These are phyloP conservation scores for Montipora foliosa DNA, from an alignment of 64 coral and sea anemone species.

Conservation along the genomic window DNA sequence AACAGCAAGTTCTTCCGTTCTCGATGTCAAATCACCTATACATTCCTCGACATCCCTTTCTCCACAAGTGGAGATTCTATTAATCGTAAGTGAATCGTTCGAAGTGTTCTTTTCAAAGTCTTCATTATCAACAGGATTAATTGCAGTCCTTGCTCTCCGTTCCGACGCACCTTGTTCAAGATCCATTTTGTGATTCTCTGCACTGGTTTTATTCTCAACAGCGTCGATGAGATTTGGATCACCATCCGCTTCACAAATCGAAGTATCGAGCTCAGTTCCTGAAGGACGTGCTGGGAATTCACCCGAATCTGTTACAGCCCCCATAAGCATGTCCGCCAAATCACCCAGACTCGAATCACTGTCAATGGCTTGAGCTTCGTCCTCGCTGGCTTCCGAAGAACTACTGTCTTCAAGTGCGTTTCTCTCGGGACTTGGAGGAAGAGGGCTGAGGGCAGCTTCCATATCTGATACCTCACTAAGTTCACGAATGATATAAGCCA, in stretches of 20 bases:
- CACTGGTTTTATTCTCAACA: neutral
- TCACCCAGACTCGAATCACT: slow-evolving; percentile 31
- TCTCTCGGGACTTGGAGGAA: slow-evolving; percentile 16
- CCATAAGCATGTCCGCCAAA: slow-evolving; percentile 25
- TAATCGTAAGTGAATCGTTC: neutral
- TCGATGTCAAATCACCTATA: neutral
- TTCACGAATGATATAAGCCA: neutral
- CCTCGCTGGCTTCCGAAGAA: slow-evolving; percentile 23
- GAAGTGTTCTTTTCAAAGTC: neutral
- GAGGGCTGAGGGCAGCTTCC: neutral
- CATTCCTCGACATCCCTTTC: neutral
- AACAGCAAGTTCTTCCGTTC: neutral
- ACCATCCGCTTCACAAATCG: neutral
- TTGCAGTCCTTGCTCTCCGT: neutral
- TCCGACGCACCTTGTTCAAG: neutral
- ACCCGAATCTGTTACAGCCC: neutral
- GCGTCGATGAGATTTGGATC: neutral
- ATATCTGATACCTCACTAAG: neutral
- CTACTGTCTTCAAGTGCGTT: neutral
- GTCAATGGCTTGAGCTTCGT: neutral
- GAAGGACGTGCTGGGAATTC: neutral
- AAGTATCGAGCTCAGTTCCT: neutral
- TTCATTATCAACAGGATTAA: neutral
- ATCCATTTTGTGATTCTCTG: neutral
- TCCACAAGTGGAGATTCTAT: neutral